These are phyloP conservation scores for Drosophila bipectinata DNA, from an alignment of 1,140 invertebrate species.

Conservation along the genomic window DNA sequence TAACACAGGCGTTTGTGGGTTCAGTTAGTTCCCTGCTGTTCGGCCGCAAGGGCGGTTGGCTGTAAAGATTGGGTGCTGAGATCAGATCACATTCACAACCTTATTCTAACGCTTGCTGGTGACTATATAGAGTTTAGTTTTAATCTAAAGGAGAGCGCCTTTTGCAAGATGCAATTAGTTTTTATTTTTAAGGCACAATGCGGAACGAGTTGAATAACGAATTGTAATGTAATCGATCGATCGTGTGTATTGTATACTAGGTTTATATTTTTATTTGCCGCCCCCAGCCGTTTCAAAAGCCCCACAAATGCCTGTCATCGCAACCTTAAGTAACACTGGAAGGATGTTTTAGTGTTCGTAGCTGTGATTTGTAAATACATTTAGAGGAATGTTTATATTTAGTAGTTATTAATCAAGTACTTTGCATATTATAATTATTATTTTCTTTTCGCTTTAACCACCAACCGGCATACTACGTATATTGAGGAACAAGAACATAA, in stretches of 20 bases:
- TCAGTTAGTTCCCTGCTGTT: slow-evolving; percentile 92
- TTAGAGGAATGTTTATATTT: slow-evolving; percentile 78
- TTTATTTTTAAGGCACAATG: slow-evolving; percentile 46
- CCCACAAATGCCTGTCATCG: slow-evolving; percentile 45
- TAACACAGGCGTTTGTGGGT: slow-evolving; percentile 86
- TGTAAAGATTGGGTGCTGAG: slow-evolving; percentile 84
- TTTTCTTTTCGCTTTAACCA: slow-evolving; percentile 33
- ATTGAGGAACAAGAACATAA: slow-evolving; percentile 25
- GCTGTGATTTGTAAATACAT: slow-evolving; percentile 81
- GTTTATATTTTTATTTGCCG: slow-evolving; percentile 30
- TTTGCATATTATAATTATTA: slow-evolving; percentile 59
- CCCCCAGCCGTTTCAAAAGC: slow-evolving; percentile 4
- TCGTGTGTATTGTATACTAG: slow-evolving; percentile 26
- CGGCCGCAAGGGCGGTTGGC: slow-evolving; percentile 91
- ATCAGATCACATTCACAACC: slow-evolving; percentile 16
- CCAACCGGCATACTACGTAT: slow-evolving; percentile 1
- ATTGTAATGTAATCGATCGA: slow-evolving; percentile 10
- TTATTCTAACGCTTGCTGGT: slow-evolving; percentile 37
- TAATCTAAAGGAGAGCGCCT: slow-evolving; percentile 14
- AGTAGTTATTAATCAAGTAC: slow-evolving; percentile 67
- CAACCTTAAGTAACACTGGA: slow-evolving; percentile 65
- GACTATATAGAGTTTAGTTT: slow-evolving; percentile 31
- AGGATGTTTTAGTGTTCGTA: slow-evolving; percentile 71
- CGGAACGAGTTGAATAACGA: slow-evolving; percentile 32
- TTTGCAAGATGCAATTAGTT: slow-evolving; percentile 18